Evolutionary conservation across 1,140 invertebrate species (phyloP).

Genomic region (Zophobas atratus): DNA sequence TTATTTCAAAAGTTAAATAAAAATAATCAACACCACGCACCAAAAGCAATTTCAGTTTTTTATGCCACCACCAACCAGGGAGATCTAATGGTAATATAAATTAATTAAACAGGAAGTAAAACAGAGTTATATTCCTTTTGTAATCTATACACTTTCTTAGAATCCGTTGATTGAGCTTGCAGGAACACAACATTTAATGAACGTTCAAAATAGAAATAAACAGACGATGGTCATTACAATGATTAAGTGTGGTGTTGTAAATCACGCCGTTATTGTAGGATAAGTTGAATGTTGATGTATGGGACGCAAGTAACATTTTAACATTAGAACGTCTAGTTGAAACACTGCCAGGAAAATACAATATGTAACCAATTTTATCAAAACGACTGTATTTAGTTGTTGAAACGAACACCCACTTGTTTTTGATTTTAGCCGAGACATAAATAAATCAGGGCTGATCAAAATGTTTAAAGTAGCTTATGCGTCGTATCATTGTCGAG

Average conservation of each 20-base stretch:
- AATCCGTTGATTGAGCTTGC: conserved; percentile 35
- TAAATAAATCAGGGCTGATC: too few relatives aligned
- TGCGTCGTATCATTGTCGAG: too few relatives aligned
- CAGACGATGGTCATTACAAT: conserved; percentile 55
- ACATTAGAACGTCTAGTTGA: conserved; percentile 47
- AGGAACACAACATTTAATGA: conserved; percentile 46
- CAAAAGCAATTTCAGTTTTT: too few relatives aligned
- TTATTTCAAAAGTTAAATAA: too few relatives aligned
- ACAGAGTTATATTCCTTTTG: conserved; percentile 26
- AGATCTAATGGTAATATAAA: too few relatives aligned
- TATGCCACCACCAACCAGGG: too few relatives aligned
- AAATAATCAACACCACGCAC: too few relatives aligned
- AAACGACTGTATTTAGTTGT: background rate
- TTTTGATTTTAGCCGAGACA: background rate
- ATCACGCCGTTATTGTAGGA: conserved; percentile 50
- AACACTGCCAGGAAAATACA: conserved; percentile 45
- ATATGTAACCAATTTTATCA: conserved; percentile 30
- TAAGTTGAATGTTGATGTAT: conserved; percentile 45
- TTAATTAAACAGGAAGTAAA: background rate
- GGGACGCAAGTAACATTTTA: conserved; percentile 35
- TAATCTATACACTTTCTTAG: conserved; percentile 13
- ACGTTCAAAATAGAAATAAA: conserved; percentile 53
- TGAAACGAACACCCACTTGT: conserved; percentile 2
- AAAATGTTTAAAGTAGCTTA: too few relatives aligned
- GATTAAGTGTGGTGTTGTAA: conserved; percentile 53